These are phyloP conservation scores for Leucoraja ocellata DNA, from an alignment of 2,797 vertebrate genomes.

Conservation along the genomic window DNA sequence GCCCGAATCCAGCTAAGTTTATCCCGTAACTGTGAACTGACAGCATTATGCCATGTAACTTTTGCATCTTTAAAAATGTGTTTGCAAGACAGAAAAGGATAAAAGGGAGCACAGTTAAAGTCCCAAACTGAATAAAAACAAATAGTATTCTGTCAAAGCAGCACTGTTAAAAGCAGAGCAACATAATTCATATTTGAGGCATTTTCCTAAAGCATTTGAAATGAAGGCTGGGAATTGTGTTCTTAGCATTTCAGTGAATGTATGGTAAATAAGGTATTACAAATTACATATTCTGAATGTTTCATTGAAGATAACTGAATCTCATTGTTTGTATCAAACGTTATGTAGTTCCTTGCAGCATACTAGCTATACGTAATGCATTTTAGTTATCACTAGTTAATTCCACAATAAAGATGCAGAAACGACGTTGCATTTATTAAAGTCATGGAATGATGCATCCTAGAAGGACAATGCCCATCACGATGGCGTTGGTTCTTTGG, in stretches of 20 bases:
- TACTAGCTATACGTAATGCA: not conserved
- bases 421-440: not conserved
- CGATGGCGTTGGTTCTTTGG: not conserved
- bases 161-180: not conserved
- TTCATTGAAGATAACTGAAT: not conserved
- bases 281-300: not conserved
- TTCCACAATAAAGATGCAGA: not conserved
- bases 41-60: not conserved
- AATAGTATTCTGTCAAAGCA: not conserved
- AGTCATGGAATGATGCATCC: not conserved
- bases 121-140: not conserved
- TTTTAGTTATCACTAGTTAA: not conserved
- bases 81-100: not conserved
- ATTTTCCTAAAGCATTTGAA: not conserved
- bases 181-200: not conserved
- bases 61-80: not conserved
- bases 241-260: not conserved
- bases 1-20: not conserved
- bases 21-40: not conserved
- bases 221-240: constrained; percentile 12
- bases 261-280: not conserved
- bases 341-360: not conserved
- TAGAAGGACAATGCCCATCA: not conserved
- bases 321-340: not conserved
- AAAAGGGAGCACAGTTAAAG: not conserved